Base-by-base conservation (phyloP, 1,140 invertebrate genomes). In the Trypoxylus dichotomus region DNA sequence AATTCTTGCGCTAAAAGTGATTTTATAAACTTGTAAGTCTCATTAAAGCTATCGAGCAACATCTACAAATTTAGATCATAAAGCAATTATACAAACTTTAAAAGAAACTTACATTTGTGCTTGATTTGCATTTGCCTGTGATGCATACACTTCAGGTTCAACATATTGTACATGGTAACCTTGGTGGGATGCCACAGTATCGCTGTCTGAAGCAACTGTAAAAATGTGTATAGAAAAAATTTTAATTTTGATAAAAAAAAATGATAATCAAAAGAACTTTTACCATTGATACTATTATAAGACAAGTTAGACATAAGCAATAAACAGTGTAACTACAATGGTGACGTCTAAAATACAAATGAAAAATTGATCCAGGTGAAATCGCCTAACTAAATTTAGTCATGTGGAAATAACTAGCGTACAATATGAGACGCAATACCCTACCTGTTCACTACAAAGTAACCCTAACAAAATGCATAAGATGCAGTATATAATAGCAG, bases 101-200 rank as follows among this genome's bases (percentile, higher is more conserved):
- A 74, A 74, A n/a, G 32, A 87, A 71, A 85, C 90, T 91, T 87
- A 93, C 92, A 93, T 92, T 87, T 92, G 91, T 68, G 89, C 84
- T 85, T 91, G 90, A 76, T 86, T 88, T 71, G 82, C 82, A 80
- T 85, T 85, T 24, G 83, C 82, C 72, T 84, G 85, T 10, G 85
- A 81, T 19, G 91, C 81, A 86, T 89, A 92, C 74, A 89, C 90
- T 84, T 88, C 90, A 5, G 91, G 90, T 84, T 92, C 91, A 76
- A 92, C 91, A 89, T 92, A 92, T 85, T 92, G 91, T 79, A 92
- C 91, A 84, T 92, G 91, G 83, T 92, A 92, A 82, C 85, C 83
- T 80, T 88, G 88, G 78, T 89, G 88, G 68, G 86, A 86, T 77
- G 84, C 85, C 83, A 86, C 85, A 74, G 85, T 86, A 80, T 89